These are phyloP conservation scores for Drosophila robusta DNA, from an alignment of 2,888 invertebrate species.

Conservation along the genomic window DNA sequence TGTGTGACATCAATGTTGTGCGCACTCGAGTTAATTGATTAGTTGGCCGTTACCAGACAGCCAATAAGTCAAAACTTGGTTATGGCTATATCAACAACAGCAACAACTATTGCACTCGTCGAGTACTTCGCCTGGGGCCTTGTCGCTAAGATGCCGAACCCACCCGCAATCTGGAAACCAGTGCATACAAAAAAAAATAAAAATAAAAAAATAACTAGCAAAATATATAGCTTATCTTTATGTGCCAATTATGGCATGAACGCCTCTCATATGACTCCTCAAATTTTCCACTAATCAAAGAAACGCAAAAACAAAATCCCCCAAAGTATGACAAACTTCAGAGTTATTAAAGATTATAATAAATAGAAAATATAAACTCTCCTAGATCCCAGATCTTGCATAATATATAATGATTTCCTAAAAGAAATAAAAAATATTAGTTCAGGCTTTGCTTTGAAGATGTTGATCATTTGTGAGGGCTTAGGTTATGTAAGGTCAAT, in stretches of 20 bases:
- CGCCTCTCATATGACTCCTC: conserved; percentile 13
- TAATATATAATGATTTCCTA: no score
- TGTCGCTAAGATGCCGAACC: conserved; percentile 14
- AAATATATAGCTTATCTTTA: conserved; percentile 48
- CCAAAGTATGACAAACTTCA: conserved; percentile 1
- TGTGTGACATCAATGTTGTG: conserved; percentile 39
- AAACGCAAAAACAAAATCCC: neutral
- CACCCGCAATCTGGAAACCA: conserved; percentile 27
- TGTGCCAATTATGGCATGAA: conserved; percentile 21
- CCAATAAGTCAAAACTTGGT: conserved; percentile 45
- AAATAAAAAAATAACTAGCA: neutral
- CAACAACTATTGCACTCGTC: conserved; percentile 14
- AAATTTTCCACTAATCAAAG: conserved; percentile 25
- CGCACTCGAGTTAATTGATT: conserved; percentile 75
- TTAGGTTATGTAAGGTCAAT: no score
- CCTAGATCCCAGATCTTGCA: no score
- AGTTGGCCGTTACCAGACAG: conserved; percentile 50
- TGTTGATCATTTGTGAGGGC: no score
- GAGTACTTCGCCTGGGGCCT: conserved; percentile 20
- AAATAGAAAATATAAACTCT: no score
- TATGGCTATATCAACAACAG: conserved; percentile 11
- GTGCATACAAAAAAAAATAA: conserved; percentile 15
- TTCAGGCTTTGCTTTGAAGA: no score
- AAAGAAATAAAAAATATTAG: no score
- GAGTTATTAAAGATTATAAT: no score